These are phyloP conservation scores for Larimichthys crocea DNA, from an alignment of 2,113 vertebrate species.

Conservation along the genomic window DNA sequence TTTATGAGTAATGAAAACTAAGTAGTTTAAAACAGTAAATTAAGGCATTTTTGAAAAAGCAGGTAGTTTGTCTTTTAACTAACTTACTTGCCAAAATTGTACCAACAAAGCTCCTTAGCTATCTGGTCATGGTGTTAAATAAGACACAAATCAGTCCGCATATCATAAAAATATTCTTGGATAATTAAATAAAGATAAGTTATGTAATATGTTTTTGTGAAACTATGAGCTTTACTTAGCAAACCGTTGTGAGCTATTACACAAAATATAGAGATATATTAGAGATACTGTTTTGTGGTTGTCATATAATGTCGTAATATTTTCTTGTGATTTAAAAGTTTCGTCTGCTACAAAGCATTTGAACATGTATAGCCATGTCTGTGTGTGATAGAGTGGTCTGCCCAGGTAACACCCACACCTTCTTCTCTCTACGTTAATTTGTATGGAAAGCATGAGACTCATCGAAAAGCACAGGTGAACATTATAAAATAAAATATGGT, in stretches of 20 bases:
- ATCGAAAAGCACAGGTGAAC: not conserved
- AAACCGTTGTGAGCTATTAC: too few relatives aligned
- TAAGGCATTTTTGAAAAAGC: not conserved
- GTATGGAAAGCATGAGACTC: too few relatives aligned
- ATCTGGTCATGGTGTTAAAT: not conserved
- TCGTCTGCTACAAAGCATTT: not conserved
- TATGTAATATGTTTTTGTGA: not conserved
- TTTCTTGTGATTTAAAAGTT: not conserved
- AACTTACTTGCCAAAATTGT: not conserved
- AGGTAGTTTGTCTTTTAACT: not conserved
- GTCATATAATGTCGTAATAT: not conserved
- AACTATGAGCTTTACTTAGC: not conserved
- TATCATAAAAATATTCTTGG: not conserved
- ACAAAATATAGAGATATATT: not conserved
- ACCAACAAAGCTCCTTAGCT: not conserved
- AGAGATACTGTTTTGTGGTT: not conserved
- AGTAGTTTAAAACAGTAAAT: too few relatives aligned
- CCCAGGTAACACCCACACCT: not conserved
- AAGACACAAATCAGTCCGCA: slow-evolving; percentile 2
- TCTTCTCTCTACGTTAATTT: not conserved
- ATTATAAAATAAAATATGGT: not conserved
- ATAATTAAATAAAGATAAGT: not conserved
- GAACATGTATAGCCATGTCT: not conserved
- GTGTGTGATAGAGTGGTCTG: not conserved
- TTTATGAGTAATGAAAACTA: not conserved